Conservation (phyloP, 2,888 invertebrate species). For the Mesorhabditis spiculigera region DNA sequence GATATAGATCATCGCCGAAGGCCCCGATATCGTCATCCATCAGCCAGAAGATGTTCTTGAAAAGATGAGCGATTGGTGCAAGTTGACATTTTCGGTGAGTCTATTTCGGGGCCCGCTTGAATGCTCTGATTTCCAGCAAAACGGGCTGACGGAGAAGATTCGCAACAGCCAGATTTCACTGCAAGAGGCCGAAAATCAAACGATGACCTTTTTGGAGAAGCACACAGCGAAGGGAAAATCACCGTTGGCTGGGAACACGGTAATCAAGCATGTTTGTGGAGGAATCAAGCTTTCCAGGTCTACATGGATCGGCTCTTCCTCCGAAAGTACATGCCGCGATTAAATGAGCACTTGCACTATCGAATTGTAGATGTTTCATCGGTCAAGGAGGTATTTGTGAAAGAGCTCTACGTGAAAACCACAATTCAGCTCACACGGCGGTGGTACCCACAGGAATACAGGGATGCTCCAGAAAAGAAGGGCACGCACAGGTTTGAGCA, state of each 20-base stretch:
- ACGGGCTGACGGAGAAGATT: slow-evolving; percentile 75
- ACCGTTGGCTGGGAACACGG: slow-evolving; percentile 52
- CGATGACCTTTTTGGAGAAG: slow-evolving; percentile 70
- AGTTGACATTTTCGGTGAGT: slow-evolving; percentile 76
- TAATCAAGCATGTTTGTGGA: slow-evolving; percentile 8
- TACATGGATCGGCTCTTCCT: slow-evolving; percentile 37
- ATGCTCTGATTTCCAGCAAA: slow-evolving; percentile 70
- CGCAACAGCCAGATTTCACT: slow-evolving; percentile 21
- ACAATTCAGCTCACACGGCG: slow-evolving; percentile 37
- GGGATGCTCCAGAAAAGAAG: slow-evolving; percentile 56
- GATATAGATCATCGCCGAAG: slow-evolving; percentile 29
- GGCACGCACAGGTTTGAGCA: slow-evolving; percentile 57
- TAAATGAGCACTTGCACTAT: slow-evolving; percentile 80
- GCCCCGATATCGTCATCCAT: slow-evolving; percentile 74
- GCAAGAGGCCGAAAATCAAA: slow-evolving; percentile 25
- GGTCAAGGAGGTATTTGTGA: slow-evolving; percentile 73
- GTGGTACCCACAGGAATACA: slow-evolving; percentile 70
- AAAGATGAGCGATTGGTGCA: slow-evolving; percentile 82
- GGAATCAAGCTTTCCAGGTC: neutral
- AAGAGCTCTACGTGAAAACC: neutral
- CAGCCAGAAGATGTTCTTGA: slow-evolving; percentile 73
- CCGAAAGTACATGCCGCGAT: slow-evolving; percentile 74
- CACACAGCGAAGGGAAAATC: slow-evolving; percentile 63
- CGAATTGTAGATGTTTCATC: slow-evolving; percentile 87
- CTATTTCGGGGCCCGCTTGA: slow-evolving; percentile 74